Percentiles rank a stretch among this genome's conserved stretches.
These are phyloP conservation scores for Muntiacus muntjak DNA, from an alignment of 2,113 vertebrate species.

Conservation along the genomic window DNA sequence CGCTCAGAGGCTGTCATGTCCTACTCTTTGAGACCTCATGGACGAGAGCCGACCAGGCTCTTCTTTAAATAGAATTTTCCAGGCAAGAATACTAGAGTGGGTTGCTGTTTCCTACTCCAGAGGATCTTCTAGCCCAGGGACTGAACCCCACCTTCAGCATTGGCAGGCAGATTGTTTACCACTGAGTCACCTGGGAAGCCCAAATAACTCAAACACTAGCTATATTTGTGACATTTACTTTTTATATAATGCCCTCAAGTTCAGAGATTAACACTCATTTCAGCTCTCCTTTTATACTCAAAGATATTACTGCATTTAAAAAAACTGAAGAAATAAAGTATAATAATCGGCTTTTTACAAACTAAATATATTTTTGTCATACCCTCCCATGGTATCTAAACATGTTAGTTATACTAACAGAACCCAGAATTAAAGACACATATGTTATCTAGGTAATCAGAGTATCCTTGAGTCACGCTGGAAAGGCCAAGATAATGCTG, in stretches of 20 bases:
- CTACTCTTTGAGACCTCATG: neutral
- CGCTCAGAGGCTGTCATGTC: neutral
- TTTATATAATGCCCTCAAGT: neutral
- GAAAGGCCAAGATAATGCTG: neutral
- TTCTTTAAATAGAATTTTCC: neutral
- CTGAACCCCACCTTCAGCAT: neutral
- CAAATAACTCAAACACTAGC: neutral
- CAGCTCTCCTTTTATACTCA: neutral
- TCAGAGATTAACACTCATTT: neutral
- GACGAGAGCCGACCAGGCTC: neutral
- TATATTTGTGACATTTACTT: neutral
- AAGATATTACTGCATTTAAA: neutral
- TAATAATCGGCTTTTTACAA: neutral
- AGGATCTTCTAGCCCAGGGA: neutral
- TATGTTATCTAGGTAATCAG: too few species aligned
- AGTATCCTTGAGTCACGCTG: neutral
- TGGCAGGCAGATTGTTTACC: neutral
- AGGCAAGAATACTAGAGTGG: neutral
- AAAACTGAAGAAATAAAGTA: neutral
- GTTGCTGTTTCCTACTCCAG: neutral
- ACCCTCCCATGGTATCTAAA: neutral
- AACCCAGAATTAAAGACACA: neutral
- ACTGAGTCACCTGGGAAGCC: neutral
- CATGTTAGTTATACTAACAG: neutral
- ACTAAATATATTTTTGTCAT: neutral